These are phyloP conservation scores for Herpetotheres cachinnans DNA, from an alignment of 2,113 vertebrate species.

Conservation along the genomic window DNA sequence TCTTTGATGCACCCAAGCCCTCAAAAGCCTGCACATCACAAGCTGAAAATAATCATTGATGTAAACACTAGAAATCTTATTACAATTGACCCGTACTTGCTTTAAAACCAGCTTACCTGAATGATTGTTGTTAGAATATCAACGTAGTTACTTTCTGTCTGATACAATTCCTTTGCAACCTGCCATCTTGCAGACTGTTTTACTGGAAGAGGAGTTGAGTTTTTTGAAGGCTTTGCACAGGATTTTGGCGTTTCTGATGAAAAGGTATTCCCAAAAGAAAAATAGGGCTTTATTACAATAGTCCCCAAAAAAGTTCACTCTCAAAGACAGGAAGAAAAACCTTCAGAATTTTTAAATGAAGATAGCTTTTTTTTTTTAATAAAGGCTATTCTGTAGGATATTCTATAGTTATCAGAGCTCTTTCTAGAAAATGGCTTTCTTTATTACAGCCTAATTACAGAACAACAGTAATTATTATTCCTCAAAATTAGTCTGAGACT, in stretches of 20 bases:
- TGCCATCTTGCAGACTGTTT: constrained; percentile 98
- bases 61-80: neutral
- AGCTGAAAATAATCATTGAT: neutral
- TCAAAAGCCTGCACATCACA: neutral
- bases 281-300: neutral
- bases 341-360: neutral
- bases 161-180: constrained; percentile 97
- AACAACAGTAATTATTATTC: neutral
- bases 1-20: neutral
- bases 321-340: neutral
- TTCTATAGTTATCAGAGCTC: neutral
- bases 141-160: constrained; percentile 98
- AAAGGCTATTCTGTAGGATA: neutral
- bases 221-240: constrained; percentile 83
- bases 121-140: constrained; percentile 93
- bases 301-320: neutral
- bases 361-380: neutral
- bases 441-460: neutral
- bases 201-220: constrained; percentile 78
- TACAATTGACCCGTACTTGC: neutral
- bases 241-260: constrained; percentile 79
- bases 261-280: neutral
- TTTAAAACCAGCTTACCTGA: constrained; percentile 77
- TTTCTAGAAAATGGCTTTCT: neutral
- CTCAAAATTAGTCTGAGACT: neutral